Evolutionary conservation across 2,113 vertebrate genomes (phyloP).

Genomic region (Irena cyanogastra): DNA sequence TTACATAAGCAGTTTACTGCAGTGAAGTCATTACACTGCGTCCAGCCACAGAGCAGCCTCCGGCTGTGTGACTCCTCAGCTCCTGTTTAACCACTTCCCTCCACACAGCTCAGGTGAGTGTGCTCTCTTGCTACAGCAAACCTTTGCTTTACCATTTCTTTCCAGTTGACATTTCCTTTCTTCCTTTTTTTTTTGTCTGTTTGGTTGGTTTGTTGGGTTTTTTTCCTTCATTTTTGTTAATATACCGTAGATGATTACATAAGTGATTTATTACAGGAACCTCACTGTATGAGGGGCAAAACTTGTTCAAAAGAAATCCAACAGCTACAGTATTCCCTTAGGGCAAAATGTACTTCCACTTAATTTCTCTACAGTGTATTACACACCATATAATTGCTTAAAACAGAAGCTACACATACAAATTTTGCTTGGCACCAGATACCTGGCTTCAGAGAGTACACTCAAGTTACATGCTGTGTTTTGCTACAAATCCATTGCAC

Average conservation of each 20-base stretch:
- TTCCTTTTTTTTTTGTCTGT: background rate
- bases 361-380: constrained; percentile 79
- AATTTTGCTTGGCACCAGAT: constrained; percentile 73
- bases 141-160: background rate
- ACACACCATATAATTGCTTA: constrained; percentile 75
- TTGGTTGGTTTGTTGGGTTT: background rate
- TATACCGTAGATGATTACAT: constrained; percentile 65
- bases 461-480: constrained; percentile 69
- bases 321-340: constrained; percentile 71
- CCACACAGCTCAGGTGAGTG: background rate
- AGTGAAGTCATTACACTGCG: background rate
- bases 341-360: constrained; percentile 72
- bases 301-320: constrained; percentile 77
- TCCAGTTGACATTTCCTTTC: background rate
- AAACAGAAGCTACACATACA: constrained; percentile 74
- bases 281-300: constrained; percentile 66
- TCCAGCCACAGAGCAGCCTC: background rate
- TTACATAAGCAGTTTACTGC: constrained; percentile 64
- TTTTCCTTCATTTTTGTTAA: background rate
- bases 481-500: constrained; percentile 69
- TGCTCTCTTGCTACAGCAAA: background rate
- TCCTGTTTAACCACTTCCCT: background rate
- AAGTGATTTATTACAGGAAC: constrained; percentile 71
- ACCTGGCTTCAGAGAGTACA: constrained; percentile 64
- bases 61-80: background rate